Evolutionary conservation across 2,888 invertebrate species (phyloP), one percentile per base, ranked within the genome.

Genomic region (Balanococcus diminutus): DNA sequence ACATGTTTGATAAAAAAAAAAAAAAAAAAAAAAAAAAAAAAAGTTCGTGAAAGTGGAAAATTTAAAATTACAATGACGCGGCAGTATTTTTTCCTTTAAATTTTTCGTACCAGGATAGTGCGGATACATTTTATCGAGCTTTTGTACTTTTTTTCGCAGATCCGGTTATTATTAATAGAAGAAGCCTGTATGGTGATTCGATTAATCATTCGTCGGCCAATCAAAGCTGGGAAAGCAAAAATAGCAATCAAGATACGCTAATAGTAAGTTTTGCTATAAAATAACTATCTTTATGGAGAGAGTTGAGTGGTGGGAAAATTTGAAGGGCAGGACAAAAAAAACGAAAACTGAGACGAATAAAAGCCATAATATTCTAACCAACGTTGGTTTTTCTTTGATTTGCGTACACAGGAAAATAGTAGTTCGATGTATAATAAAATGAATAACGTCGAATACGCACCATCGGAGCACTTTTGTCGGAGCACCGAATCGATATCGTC

Each of bases 401-500:
- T 28, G 28, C 67, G 28, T 56, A 56, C 19, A 28, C 85, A 85
- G 85, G 85, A 85, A 19, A 61, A 32, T 28, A 85, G 42, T 11
- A 46, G 28, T 75, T 42, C 42, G 67, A 67, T 19, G 39, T 85
- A 42, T 25, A 46, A 16, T 22, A 85, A 85, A 75, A 39, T 51
- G 28, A 85, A 75, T 31, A 85, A 85, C 75, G 46, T 85, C 79
- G 75, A 85, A 11, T 85, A 85, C 75, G 75, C 79, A 19, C 39
- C 84, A 25, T 75, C 75, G 28, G 75, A 85, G 39, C 36, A 61
- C 39, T 85, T 85, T 46, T 85, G 85, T 85, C 85, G 85, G 11
- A 85, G 85, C 31, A 75, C 42, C 75, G 85, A 85, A 75, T 85
- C 85, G 46, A 75, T 85, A 85, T 46, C 85, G 75, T 85, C 85